Base-by-base conservation (phyloP, 2,113 vertebrate genomes). In the Corvus cornix region DNA sequence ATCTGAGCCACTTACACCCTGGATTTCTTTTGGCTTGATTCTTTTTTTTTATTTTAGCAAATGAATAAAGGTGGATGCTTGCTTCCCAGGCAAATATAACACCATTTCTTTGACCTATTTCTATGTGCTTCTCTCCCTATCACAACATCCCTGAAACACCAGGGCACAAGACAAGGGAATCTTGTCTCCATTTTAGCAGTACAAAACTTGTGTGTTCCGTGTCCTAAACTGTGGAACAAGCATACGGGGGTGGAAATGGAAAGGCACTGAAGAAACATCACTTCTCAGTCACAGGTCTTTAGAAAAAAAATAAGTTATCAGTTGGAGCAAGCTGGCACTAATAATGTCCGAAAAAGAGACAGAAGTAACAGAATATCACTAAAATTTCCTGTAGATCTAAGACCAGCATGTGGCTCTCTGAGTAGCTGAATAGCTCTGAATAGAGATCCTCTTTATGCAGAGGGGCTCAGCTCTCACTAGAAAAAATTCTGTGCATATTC, bases 361-460 rank as follows among this genome's bases (percentile, higher is more conserved):
- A 12, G 30, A 82, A 90, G 23, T 55, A 51, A 35, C 2, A 80
- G 67, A 83, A 18, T 18, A 55, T 39, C 39, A 16, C 35, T 44
- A 39, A 82, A 43, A 33, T 70, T 79, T 33, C 44, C 49, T 82
- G 0, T 4, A 14, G 48, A n/a, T 55, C 48, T 18, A 48, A 58
- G 10, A 35, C 14, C 12, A 59, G 4, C 2, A 2, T 1, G 0
- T 15, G 35, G 33, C 33, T 67, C 56, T 85, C 52, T 10, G 23
- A 37, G 33, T 13, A 68, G 35, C 12, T 78, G 35, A 13, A 15
- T 3, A 56, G 7, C 17, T 94, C 73, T 67, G 55, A 62, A 30
- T 5, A 69, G 43, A 87, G 20, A 5, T 82, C 16, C 4, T 77
- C 68, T 64, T 46, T 27, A 31, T 8, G 6, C 5, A 31, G 8